These are phyloP conservation scores for Dryocosmus kuriphilus DNA, from an alignment of 2,888 invertebrate genomes.

Conservation along the genomic window DNA sequence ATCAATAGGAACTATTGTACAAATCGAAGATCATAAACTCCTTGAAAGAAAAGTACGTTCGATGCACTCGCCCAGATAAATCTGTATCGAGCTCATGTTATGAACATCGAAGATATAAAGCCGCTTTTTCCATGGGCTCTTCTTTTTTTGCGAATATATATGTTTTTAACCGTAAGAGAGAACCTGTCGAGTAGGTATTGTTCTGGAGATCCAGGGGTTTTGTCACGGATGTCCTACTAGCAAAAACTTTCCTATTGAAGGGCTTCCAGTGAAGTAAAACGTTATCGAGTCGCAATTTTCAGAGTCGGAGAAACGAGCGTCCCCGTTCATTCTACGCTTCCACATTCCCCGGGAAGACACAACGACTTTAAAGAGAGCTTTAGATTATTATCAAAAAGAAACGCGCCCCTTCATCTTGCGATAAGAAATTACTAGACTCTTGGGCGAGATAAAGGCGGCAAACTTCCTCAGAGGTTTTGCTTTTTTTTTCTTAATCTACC, in stretches of 20 bases:
- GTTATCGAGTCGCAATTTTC: constrained; percentile 31
- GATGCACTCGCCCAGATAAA: constrained; percentile 25
- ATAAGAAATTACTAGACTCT: constrained; percentile 48
- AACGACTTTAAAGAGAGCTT: constrained; percentile 43
- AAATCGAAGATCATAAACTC: constrained; percentile 25
- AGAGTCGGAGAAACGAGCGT: constrained; percentile 27
- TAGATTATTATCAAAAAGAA: constrained; percentile 51
- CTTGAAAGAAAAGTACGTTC: constrained; percentile 35
- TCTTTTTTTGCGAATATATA: constrained; percentile 12
- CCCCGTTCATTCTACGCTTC: constrained; percentile 23
- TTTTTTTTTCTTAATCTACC: constrained; percentile 27
- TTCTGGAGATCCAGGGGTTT: constrained; percentile 35
- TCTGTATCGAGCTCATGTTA: constrained; percentile 29
- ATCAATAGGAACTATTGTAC: constrained; percentile 7
- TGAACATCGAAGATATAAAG: constrained; percentile 20
- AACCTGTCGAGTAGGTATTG: constrained; percentile 35
- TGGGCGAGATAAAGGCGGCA: constrained; percentile 19
- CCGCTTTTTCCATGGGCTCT: constrained; percentile 21
- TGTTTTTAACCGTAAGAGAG: constrained; percentile 32
- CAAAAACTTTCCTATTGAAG: constrained; percentile 41
- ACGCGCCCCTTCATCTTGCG: constrained; percentile 46
- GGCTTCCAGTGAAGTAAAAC: constrained; percentile 38
- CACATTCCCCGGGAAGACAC: constrained; percentile 4
- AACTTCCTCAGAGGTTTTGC: constrained; percentile 15
- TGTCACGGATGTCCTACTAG: constrained; percentile 33